Evolutionary conservation across 2,888 invertebrate genomes (phyloP).

Genomic region (Sinodicranocentrus sp.): DNA sequence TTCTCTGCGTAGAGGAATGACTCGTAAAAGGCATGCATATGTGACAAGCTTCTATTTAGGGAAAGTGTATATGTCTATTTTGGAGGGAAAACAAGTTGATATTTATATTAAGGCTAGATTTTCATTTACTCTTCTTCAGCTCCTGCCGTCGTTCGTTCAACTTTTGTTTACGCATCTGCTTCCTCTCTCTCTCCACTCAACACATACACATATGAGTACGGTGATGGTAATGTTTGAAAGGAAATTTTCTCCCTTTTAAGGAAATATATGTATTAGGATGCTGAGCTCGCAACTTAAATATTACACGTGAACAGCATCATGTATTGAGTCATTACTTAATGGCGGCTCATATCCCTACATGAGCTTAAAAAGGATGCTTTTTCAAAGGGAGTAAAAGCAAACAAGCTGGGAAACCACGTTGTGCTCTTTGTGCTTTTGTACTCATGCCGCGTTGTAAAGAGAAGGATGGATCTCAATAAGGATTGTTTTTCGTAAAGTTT

Average conservation of each 20-base stretch:
- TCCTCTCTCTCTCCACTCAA: no score
- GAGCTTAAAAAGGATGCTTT: background rate
- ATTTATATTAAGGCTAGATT: slow-evolving; percentile 14
- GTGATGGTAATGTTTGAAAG: background rate
- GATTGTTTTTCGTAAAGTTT: slow-evolving; percentile 13
- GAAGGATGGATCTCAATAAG: slow-evolving; percentile 7
- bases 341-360: background rate
- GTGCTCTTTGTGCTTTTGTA: background rate
- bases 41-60: background rate
- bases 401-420: background rate
- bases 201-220: background rate
- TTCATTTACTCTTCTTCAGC: slow-evolving; percentile 4
- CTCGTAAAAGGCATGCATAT: slow-evolving; percentile 11
- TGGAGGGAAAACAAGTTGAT: background rate
- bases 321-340: slow-evolving; percentile 21
- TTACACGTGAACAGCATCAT: slow-evolving; percentile 29
- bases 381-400: background rate
- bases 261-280: background rate
- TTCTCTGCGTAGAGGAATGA: no score
- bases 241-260: background rate
- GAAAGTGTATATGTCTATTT: background rate
- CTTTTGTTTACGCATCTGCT: slow-evolving; percentile 18
- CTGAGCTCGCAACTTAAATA: slow-evolving; percentile 24
- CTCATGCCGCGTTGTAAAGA: background rate
- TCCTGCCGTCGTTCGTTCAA: background rate